Base-by-base conservation (phyloP, 2,888 invertebrate genomes). In the Halictus quadricinctus region DNA sequence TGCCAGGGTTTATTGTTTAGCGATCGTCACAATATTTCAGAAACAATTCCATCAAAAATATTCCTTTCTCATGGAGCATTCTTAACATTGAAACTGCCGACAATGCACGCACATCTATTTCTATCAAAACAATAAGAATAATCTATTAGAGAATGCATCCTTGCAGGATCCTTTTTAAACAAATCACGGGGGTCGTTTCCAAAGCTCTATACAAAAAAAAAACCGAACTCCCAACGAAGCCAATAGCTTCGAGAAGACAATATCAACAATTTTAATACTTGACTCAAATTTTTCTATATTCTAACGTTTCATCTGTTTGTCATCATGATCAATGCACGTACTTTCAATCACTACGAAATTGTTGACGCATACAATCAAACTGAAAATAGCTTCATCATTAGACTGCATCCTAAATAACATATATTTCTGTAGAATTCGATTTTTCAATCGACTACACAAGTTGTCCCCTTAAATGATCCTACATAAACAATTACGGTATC, bases 1-100 rank as follows among this genome's bases (percentile, higher is more conserved):
- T 43, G 6, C 43, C 43, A 13, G 70, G 18, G 21, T 70, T 70
- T 43, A 8, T 43, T 15, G 13, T 43, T 21, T n/a, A 18, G 12
- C 13, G 41, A 70, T 6, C 43, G 5, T 13, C 6, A 2, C 13
- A n/a, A 7, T 70, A 70, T 43, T 13, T 7, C 13, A 43, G 13
- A 21, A 70, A 70, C 41, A n/a, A 70, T 21, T 70, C 21, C 10
- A 6, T n/a, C 64, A 8, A 18, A 29, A 43, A 43, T n/a, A n/a
- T 70, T 70, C n/a, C 6, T n/a, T 43, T 41, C 43, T 10, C n/a
- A 70, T n/a, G 41, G 21, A 43, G n/a, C 41, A 70, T 70, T 43
- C 43, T 70, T n/a, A 70, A 70, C 43, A 6, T n/a, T n/a, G 43
- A 43, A 70, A 43, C 70, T 70, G 43, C 70, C 70, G 43, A n/a